A percentile compares a stretch with the other conserved stretches of the same genome.
phyloP scores from a whole-genome alignment of 37 sponge, comb jelly and placozoan species.

The Hormiphora californensis region DNA sequence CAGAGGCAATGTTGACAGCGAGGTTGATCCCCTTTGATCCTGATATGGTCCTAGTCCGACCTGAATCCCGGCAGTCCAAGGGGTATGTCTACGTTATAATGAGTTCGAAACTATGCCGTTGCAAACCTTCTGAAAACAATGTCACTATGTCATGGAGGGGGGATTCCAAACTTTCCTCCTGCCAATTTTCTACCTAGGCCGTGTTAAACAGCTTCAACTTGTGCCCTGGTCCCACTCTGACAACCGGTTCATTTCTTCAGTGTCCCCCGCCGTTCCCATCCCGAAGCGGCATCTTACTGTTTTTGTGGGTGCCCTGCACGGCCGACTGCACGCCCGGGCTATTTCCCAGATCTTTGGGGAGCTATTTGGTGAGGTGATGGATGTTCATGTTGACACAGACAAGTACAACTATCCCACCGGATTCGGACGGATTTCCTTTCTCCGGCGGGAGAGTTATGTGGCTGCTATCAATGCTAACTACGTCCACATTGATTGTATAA shows the following conservation, averaged over 20 bases:
- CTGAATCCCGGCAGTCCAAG: too few species aligned
- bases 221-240: not conserved
- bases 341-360: conserved; percentile 91
- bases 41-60: too few species aligned
- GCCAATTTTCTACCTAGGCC: not conserved
- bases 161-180: conserved; percentile 26
- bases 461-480: conserved; percentile 90
- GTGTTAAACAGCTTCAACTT: not conserved
- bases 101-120: too few species aligned
- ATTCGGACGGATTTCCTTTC: conserved; percentile 89
- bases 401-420: conserved; percentile 96
- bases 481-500: conserved; percentile 76
- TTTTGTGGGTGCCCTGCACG: conserved; percentile 97
- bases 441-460: conserved; percentile 78
- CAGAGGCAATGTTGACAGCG: too few species aligned
- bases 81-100: too few species aligned
- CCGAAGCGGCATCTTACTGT: conserved; percentile 86
- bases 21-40: too few species aligned
- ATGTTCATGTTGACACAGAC: conserved; percentile 95
- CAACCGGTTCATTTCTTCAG: not conserved
- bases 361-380: conserved; percentile 93
- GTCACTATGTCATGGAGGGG: conserved; percentile 19
- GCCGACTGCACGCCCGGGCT: conserved; percentile 90
- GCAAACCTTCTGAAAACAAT: too few species aligned
- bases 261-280: not conserved